Evolutionary conservation across 2,797 vertebrate species (phyloP).

Genomic region (Vespertilio murinus): DNA sequence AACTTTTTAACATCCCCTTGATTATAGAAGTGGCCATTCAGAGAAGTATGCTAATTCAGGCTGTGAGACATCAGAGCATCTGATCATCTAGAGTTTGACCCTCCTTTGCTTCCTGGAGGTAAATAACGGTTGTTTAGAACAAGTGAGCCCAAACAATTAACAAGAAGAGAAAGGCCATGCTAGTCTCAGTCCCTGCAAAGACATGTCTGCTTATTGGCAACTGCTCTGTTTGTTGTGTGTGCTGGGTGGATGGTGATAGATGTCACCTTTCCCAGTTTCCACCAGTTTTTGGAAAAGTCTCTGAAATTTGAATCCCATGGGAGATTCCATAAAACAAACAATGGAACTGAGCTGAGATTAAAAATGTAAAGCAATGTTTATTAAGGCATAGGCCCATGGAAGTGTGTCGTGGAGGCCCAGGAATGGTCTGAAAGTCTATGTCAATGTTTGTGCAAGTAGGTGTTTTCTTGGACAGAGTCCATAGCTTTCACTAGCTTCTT

Average conservation of each 20-base stretch:
- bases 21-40: not conserved
- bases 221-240: not conserved
- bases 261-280: not conserved
- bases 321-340: not conserved
- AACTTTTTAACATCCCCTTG: not conserved
- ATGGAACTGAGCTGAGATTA: not conserved
- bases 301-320: not conserved
- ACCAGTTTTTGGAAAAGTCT: not conserved
- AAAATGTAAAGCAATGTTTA: not conserved
- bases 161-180: not conserved
- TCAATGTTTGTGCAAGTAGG: not conserved
- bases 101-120: constrained; percentile 9
- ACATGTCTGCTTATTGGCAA: not conserved
- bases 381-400: not conserved
- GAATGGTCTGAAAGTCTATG: not conserved
- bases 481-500: not conserved
- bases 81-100: not conserved
- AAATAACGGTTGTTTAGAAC: not conserved
- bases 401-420: not conserved
- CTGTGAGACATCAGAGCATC: not conserved
- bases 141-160: not conserved
- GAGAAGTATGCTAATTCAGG: not conserved
- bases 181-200: not conserved
- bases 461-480: not conserved
- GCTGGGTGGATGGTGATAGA: not conserved